phyloP scores from a whole-genome alignment of 2,797 vertebrate species.

The Semaprochilodus insignis region DNA sequence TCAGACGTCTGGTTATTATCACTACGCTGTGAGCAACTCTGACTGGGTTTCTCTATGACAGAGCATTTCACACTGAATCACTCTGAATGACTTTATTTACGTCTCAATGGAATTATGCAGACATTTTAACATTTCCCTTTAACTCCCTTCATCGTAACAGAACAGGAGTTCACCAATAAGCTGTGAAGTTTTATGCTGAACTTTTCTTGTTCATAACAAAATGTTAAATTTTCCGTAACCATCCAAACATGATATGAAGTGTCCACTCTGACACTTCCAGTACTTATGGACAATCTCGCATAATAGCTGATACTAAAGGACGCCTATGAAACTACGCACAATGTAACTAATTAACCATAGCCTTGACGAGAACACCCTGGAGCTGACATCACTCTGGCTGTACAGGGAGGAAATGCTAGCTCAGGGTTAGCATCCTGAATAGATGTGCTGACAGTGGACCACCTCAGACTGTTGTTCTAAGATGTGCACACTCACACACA shows the following conservation, averaged over 20 bases:
- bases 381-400: conserved; percentile 24
- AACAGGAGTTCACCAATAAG: too few relatives aligned
- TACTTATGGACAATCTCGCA: background rate
- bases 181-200: too few relatives aligned
- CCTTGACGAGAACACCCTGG: conserved; percentile 27
- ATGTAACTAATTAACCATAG: conserved; percentile 10
- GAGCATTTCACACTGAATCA: too few relatives aligned
- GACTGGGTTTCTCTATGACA: too few relatives aligned
- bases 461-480: conserved; percentile 39
- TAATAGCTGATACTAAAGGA: background rate
- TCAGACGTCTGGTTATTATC: too few relatives aligned
- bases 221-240: too few relatives aligned
- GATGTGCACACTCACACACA: conserved; percentile 18
- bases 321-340: background rate
- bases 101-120: too few relatives aligned
- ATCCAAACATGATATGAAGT: background rate
- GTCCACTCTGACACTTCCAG: background rate
- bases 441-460: conserved; percentile 38
- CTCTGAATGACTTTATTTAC: too few relatives aligned
- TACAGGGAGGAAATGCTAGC: conserved; percentile 35
- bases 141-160: too few relatives aligned
- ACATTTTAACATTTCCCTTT: too few relatives aligned
- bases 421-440: conserved; percentile 41
- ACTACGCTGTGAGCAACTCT: too few relatives aligned
- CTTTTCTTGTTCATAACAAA: too few relatives aligned